Base-by-base conservation (phyloP, 2,888 invertebrate genomes). In the Neoascia interrupta region DNA sequence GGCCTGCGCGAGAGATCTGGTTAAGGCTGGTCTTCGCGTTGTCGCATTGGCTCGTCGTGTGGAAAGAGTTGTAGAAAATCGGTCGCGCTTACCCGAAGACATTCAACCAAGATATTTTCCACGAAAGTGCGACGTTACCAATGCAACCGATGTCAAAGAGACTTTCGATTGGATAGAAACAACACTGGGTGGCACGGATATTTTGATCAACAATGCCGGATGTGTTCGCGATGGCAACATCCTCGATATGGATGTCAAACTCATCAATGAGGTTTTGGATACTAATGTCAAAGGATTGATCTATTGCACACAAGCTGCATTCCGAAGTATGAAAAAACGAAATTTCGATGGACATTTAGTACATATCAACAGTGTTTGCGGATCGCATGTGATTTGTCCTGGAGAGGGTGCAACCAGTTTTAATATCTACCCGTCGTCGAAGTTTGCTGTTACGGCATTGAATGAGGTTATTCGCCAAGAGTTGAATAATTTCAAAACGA, bases 111-210 rank as follows among this genome's bases (percentile, higher is more conserved):
- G 92, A 1, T 87, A 86, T 53, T 82, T 85, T 64, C 81, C 92
- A 0, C 82, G 81, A 10, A 83, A 83, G 43, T 87, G 87, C 49
- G 92, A 92, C 82, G 84, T 92, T 0, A 86, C 87, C 0, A 88
- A 89, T 8, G 91, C 91, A 76, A 86, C 89, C 1, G 90, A 92
- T 1, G 90, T 93, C 36, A 81, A 89, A 36, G 84, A 83, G 1
- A 90, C 90, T 31, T 92, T 92, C 83, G 84, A 86, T 15, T 89
- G 88, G 87, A 89, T 91, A 60, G 90, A 91, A 15, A 81, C 86
- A 8, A 84, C 89, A 2, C n/a, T 31, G n/a, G 31, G 31, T 31
- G 31, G 31, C n/a, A 31, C 8, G 8, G 31, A 31, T 6, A 31
- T 31, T 31, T n/a, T 31, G 8, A n/a, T 31, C 11, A 92, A 92